Evolutionary conservation across 2,797 vertebrate genomes (phyloP).

Genomic region (Meriones psammophilus): DNA sequence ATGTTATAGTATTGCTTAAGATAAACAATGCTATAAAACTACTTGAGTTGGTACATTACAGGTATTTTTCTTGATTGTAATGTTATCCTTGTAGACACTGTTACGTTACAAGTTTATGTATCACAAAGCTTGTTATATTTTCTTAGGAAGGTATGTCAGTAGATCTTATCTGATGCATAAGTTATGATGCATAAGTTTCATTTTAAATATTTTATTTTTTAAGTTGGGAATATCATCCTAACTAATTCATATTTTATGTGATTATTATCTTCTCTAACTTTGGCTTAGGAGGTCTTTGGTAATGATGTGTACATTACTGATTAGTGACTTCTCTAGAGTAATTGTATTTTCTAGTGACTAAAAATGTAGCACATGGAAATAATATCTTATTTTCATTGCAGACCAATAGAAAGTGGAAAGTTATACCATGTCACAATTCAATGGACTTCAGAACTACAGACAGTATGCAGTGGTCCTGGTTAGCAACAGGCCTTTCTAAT

Average conservation of each 20-base stretch:
- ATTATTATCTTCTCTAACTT: slow-evolving; percentile 25
- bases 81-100: background rate
- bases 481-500: slow-evolving; percentile 20
- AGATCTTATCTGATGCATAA: background rate
- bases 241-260: slow-evolving; percentile 1
- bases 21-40: slow-evolving; percentile 13
- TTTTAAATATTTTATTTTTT: slow-evolving; percentile 39
- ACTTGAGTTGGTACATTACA: background rate
- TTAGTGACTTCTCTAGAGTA: slow-evolving; percentile 51
- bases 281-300: background rate
- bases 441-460: slow-evolving; percentile 58
- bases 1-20: background rate
- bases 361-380: slow-evolving; percentile 55
- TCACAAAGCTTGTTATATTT: background rate
- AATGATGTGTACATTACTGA: slow-evolving; percentile 43
- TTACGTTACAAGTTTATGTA: background rate
- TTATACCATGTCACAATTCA: slow-evolving; percentile 23
- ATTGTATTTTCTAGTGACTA: slow-evolving; percentile 48
- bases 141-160: background rate
- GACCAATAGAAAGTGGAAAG: slow-evolving; percentile 72
- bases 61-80: background rate
- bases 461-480: background rate
- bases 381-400: slow-evolving; percentile 63
- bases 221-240: slow-evolving; percentile 11
- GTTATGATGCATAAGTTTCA: background rate